These are phyloP conservation scores for Cosmia trapezina DNA, from an alignment of 2,888 invertebrate genomes.

Conservation along the genomic window DNA sequence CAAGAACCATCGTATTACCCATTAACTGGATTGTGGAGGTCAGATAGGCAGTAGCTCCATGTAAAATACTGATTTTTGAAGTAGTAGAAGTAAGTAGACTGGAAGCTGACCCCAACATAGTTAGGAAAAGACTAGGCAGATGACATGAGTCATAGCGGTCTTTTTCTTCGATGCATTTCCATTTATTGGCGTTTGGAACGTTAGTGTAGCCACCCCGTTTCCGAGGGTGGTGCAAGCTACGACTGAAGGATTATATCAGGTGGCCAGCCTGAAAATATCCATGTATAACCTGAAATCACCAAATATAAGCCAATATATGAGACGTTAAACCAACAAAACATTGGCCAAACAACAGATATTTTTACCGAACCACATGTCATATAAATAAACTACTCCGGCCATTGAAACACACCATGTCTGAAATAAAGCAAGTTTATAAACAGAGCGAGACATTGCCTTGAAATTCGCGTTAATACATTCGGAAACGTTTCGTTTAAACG, in stretches of 20 bases:
- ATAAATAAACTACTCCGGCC: slow-evolving; percentile 37
- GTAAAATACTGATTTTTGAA: too few species aligned
- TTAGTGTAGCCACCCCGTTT: slow-evolving; percentile 18
- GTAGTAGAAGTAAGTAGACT: too few species aligned
- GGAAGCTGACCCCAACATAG: too few species aligned
- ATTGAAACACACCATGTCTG: slow-evolving; percentile 42
- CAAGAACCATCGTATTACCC: too few species aligned
- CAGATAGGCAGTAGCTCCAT: too few species aligned
- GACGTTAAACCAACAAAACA: slow-evolving; percentile 13
- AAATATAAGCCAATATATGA: slow-evolving; percentile 8
- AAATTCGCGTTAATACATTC: slow-evolving; percentile 63
- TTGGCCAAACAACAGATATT: slow-evolving; percentile 30
- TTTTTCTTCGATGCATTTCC: slow-evolving; percentile 29
- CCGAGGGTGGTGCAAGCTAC: slow-evolving; percentile 15
- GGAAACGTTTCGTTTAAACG: slow-evolving; percentile 63
- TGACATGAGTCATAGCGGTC: too few species aligned
- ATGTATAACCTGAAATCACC: slow-evolving; percentile 5
- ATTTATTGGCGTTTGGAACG: slow-evolving; percentile 33
- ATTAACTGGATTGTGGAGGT: too few species aligned
- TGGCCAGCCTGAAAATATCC: slow-evolving; percentile 15
- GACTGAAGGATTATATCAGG: slow-evolving; percentile 27
- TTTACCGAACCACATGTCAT: slow-evolving; percentile 46
- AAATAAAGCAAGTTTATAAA: slow-evolving; percentile 59
- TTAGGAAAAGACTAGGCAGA: too few species aligned
- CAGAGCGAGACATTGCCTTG: slow-evolving; percentile 59